Base-by-base conservation (phyloP, 2,888 invertebrate genomes). In the Diogma glabrata region DNA sequence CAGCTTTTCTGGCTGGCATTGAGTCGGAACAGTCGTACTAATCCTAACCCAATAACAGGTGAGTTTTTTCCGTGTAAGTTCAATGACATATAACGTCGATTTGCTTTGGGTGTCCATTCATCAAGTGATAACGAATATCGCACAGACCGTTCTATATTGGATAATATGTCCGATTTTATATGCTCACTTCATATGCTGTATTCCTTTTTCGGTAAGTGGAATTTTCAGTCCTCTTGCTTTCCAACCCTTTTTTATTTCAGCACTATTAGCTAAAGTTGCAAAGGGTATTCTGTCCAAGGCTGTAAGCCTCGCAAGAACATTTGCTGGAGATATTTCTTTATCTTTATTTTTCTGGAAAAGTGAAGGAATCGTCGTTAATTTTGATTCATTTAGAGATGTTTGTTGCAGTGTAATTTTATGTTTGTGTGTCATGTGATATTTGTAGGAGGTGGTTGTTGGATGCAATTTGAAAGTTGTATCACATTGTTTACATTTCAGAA, bases 361-460 rank as follows among this genome's bases (percentile, higher is more conserved):
- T 24, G 28, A 20, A 12, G 14, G 20, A 30, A 30, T 12, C 12
- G 23, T 7, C 19, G 38, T 7, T 8, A 38, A 38, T 6, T 14
- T 17, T 38, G 16, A 38, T 38, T 16, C 3, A 17, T 17, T 38
- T 38, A 10, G 16, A 38, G 16, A 17, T 38, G 38, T 38, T 38
- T 16, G 38, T 14, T 38, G 16, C 19, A 19, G 6, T 38, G 16
- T 14, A n/a, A n/a, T n/a, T n/a, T n/a, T 28, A 28, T 47, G 47
- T 28, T 47, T 47, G 28, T 47, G 28, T 47, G 26, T 16, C 47
- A 47, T 28, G 17, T 47, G 47, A 47, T 28, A 47, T 19, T 19
- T 47, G 4, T 47, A 47, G 24, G 47, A 28, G 14, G 47, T 47
- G 14, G 47, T 47, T 16, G 28, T 17, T 17, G 14, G 9, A 47